These are phyloP conservation scores for Nezara viridula DNA, from an alignment of 2,888 invertebrate genomes.

Conservation along the genomic window DNA sequence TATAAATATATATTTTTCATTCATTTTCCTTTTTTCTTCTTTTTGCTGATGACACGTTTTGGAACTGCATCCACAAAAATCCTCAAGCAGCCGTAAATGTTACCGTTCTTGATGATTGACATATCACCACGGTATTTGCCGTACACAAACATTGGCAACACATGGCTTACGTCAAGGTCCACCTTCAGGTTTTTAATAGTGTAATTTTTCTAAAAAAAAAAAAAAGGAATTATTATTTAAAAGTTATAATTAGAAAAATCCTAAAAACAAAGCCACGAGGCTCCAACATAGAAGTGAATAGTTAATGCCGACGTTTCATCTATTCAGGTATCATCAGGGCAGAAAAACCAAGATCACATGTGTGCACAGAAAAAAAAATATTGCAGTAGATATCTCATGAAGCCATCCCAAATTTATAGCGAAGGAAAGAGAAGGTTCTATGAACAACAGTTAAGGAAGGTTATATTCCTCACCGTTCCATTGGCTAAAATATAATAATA, in stretches of 20 bases:
- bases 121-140: not conserved
- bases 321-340: too few species aligned
- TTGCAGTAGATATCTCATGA: too few species aligned
- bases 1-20: too few species aligned
- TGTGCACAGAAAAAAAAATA: too few species aligned
- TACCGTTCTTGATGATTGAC: not conserved
- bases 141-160: not conserved
- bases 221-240: not conserved
- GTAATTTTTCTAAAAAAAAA: slow-evolving; percentile 7
- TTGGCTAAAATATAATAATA: too few species aligned
- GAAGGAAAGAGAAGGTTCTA: too few species aligned
- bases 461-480: too few species aligned
- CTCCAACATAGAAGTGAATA: not conserved
- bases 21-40: not conserved
- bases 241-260: not conserved
- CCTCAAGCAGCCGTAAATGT: not conserved
- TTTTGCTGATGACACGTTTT: not conserved
- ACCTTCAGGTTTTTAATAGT: not conserved
- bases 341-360: too few species aligned
- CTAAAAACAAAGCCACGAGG: too few species aligned
- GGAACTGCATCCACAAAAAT: not conserved
- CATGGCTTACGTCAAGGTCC: not conserved
- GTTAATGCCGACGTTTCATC: too few species aligned
- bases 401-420: too few species aligned
- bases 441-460: too few species aligned